phyloP scores from a whole-genome alignment of 1,140 invertebrate species.

The Limonius californicus region DNA sequence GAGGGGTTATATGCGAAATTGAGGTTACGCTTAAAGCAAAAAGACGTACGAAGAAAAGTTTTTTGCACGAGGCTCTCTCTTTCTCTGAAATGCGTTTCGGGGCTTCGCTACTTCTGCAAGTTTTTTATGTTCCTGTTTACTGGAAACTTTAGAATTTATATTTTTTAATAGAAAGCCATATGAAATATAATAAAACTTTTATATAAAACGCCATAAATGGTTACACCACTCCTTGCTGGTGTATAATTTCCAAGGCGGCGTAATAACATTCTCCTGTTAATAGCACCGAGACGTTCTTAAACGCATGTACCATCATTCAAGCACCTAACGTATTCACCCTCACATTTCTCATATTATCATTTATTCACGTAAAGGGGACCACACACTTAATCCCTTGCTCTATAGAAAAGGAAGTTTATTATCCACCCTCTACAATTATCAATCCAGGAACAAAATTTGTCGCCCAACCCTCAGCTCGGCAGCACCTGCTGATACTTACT shows the following conservation, averaged over 20 bases:
- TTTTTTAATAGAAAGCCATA: slow-evolving; percentile 18
- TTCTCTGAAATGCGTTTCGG: slow-evolving; percentile 16
- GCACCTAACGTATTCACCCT: neutral
- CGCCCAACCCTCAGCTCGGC: no score
- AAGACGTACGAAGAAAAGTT: slow-evolving; percentile 20
- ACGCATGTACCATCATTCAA: neutral
- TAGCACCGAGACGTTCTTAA: neutral
- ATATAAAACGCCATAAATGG: neutral
- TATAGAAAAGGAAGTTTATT: no score
- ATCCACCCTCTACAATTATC: no score
- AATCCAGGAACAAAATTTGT: no score
- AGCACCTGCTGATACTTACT: no score
- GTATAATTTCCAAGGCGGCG: neutral
- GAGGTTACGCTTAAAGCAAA: slow-evolving; percentile 17
- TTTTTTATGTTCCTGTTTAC: slow-evolving; percentile 29
- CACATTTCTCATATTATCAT: neutral
- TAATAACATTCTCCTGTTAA: neutral
- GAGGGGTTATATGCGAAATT: slow-evolving; percentile 21
- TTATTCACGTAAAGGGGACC: no score
- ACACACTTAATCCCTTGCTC: no score
- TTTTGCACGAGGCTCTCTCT: slow-evolving; percentile 13
- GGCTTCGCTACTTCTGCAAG: slow-evolving; percentile 16
- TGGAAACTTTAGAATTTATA: slow-evolving; percentile 23
- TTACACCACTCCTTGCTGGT: neutral
- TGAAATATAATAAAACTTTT: neutral